These are phyloP conservation scores for Eupeodes luniger DNA, from an alignment of 2,888 invertebrate genomes.

Conservation along the genomic window DNA sequence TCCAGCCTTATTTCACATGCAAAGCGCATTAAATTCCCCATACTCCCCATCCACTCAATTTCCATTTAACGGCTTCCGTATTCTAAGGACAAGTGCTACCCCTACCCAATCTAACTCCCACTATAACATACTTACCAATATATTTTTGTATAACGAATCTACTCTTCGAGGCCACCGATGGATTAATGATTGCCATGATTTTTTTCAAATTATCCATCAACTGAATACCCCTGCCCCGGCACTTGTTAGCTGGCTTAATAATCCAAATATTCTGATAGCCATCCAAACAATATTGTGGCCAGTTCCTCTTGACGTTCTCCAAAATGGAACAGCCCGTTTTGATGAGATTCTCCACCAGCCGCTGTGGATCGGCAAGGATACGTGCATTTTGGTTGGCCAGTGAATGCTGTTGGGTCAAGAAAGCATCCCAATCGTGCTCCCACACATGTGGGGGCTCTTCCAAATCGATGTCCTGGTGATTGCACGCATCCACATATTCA, in stretches of 20 bases:
- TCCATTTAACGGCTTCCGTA: background rate
- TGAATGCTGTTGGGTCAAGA: constrained; percentile 89
- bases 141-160: constrained; percentile 98
- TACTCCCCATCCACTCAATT: background rate
- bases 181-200: constrained; percentile 90
- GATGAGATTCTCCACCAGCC: constrained; percentile 79
- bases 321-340: constrained; percentile 86
- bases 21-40: constrained; percentile 22
- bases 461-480: constrained; percentile 90
- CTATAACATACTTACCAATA: constrained; percentile 88
- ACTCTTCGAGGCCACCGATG: constrained; percentile 88
- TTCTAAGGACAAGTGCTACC: too few relatives aligned
- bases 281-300: constrained; percentile 93
- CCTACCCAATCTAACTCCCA: too few relatives aligned
- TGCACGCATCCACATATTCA: constrained; percentile 90
- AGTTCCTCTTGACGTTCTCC: constrained; percentile 88
- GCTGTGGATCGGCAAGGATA: constrained; percentile 83
- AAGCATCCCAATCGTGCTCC: constrained; percentile 96
- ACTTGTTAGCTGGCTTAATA: constrained; percentile 96
- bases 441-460: constrained; percentile 87
- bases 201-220: constrained; percentile 94
- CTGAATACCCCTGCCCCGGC: constrained; percentile 95
- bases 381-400: constrained; percentile 88
- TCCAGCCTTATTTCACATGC: background rate
- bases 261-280: constrained; percentile 97